Conservation (phyloP, 2,797 vertebrate species). For the Bradypus variegatus region DNA sequence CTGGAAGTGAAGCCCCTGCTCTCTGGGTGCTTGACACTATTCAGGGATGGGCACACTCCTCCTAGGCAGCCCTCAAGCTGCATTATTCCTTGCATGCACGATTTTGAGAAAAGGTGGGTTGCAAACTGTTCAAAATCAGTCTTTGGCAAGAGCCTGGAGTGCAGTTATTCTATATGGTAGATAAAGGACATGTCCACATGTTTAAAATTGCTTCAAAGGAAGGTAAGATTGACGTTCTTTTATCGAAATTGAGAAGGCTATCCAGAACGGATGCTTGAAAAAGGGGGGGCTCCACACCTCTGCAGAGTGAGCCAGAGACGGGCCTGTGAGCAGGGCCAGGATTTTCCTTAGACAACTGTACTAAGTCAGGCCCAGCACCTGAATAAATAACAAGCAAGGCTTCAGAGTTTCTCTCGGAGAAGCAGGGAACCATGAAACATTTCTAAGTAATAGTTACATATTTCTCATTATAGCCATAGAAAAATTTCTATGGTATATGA, state of each 20-base stretch:
- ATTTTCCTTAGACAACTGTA: background rate
- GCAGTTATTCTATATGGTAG: background rate
- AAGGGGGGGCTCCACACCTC: background rate
- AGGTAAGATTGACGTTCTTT: background rate
- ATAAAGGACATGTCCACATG: background rate
- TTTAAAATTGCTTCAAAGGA: background rate
- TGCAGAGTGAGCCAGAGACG: background rate
- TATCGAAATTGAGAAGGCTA: background rate
- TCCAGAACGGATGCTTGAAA: background rate
- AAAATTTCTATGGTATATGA: background rate
- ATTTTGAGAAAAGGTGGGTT: background rate
- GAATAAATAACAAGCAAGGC: background rate
- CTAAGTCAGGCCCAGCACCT: background rate
- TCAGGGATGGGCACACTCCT: background rate
- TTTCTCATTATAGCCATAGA: background rate
- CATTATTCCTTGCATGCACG: background rate
- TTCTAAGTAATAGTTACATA: background rate
- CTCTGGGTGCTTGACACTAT: background rate
- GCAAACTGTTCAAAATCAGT: background rate
- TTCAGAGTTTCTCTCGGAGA: constrained; percentile 3
- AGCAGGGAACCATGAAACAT: background rate
- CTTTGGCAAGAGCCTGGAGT: background rate
- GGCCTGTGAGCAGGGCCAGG: too few species aligned
- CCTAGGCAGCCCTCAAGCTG: background rate
- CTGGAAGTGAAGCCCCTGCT: background rate